These are phyloP conservation scores for Ecdyonurus torrentis DNA, from an alignment of 2,888 invertebrate genomes.

Conservation along the genomic window DNA sequence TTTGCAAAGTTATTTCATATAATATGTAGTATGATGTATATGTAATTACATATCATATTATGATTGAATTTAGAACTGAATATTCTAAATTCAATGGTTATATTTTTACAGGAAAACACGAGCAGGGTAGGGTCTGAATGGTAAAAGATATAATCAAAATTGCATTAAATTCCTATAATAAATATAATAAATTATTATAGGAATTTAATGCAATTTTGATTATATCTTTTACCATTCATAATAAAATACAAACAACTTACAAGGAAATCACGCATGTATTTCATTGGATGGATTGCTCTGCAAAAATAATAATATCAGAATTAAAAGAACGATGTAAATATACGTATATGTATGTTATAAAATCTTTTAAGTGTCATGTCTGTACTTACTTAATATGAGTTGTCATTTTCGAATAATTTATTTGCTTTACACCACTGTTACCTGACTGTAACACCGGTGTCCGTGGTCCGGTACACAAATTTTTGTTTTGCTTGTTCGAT, in stretches of 20 bases:
- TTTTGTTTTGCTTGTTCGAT: no score
- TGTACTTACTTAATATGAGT: not conserved
- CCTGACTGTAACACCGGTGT: no score
- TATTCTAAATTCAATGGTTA: not conserved
- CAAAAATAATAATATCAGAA: not conserved
- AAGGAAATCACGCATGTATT: constrained; percentile 58
- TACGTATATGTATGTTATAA: not conserved
- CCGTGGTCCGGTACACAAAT: no score
- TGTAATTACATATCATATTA: no score
- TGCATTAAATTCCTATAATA: not conserved
- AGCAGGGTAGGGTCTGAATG: no score
- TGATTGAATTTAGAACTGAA: no score
- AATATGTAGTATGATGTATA: no score
- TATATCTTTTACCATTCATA: not conserved
- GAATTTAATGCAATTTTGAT: not conserved
- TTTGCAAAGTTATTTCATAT: no score
- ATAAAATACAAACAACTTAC: constrained; percentile 19
- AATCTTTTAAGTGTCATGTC: not conserved
- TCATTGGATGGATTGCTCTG: constrained; percentile 57
- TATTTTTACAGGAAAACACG: not conserved
- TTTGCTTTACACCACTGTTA: no score
- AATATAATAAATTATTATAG: not conserved
- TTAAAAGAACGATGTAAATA: no score
- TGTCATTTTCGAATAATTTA: no score
- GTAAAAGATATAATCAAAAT: no score